Conservation (phyloP, 1,140 invertebrate genomes). For the Laupala kohalensis region DNA sequence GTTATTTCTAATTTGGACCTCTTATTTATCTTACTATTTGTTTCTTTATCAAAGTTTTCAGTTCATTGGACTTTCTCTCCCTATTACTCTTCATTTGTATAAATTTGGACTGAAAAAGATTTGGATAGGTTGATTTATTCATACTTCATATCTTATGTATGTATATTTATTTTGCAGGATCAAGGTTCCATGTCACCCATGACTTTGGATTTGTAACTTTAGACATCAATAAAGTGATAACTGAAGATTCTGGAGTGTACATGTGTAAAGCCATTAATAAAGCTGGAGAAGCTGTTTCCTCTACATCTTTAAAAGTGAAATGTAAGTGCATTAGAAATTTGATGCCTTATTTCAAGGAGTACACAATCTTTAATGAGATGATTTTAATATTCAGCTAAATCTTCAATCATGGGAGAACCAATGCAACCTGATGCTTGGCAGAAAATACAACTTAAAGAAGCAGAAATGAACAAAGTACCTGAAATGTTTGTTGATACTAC, state of each 20-base stretch:
- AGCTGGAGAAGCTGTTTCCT: conserved; percentile 81
- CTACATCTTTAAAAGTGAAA: conserved; percentile 75
- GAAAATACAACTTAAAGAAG: conserved; percentile 77
- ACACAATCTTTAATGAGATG: too few species aligned
- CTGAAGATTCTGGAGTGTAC: conserved; percentile 83
- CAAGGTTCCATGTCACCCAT: conserved; percentile 74
- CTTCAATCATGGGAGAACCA: conserved; percentile 63
- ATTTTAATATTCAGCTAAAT: conserved; percentile 35
- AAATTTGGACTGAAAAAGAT: too few species aligned
- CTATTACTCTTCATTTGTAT: too few species aligned
- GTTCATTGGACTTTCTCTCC: too few species aligned
- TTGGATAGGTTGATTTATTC: too few species aligned
- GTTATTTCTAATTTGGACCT: too few species aligned
- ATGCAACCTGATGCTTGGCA: conserved; percentile 79
- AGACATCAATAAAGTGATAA: conserved; percentile 76
- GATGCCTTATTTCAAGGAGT: too few species aligned
- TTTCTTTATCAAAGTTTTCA: too few species aligned
- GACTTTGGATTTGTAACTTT: conserved; percentile 91
- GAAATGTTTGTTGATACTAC: conserved; percentile 69
- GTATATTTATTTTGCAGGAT: conserved; percentile 40
- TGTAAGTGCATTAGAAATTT: conserved; percentile 20
- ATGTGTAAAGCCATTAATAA: conserved; percentile 86
- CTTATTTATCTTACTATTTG: too few species aligned
- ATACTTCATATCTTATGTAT: neutral
- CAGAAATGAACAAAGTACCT: conserved; percentile 74